Evolutionary conservation across 2,113 vertebrate genomes (phyloP).

Genomic region (Cromileptes altivelis): DNA sequence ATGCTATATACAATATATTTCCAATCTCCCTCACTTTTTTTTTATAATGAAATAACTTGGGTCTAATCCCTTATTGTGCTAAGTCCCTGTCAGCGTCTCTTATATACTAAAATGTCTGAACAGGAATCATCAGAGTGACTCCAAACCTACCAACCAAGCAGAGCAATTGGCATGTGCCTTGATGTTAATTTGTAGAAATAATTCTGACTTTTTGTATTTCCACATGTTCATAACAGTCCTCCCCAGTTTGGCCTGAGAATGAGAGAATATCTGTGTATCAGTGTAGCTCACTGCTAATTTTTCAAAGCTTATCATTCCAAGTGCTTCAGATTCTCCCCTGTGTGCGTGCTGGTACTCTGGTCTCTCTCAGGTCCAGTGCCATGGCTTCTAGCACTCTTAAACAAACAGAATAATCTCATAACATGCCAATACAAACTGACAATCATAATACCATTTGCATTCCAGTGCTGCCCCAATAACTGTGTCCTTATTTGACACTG

Average conservation of each 20-base stretch:
- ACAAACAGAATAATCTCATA: constrained; percentile 65
- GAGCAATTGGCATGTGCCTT: too few relatives aligned
- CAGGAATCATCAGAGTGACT: not conserved
- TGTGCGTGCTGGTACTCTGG: constrained; percentile 30
- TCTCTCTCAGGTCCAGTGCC: constrained; percentile 47
- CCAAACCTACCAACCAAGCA: not conserved
- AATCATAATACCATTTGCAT: constrained; percentile 44
- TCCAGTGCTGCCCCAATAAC: constrained; percentile 37
- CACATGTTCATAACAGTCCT: not conserved
- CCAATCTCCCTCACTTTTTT: too few relatives aligned
- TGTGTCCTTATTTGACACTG: constrained; percentile 30
- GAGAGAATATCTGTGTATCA: constrained; percentile 15
- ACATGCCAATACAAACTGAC: constrained; percentile 46
- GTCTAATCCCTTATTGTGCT: not conserved
- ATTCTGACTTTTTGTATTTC: not conserved
- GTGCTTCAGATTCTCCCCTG: constrained; percentile 13
- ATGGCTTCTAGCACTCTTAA: constrained; percentile 35
- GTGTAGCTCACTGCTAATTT: constrained; percentile 21
- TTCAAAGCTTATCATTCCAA: constrained; percentile 28
- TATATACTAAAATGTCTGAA: not conserved
- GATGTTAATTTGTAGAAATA: too few relatives aligned
- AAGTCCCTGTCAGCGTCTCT: not conserved
- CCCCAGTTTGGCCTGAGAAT: constrained; percentile 3
- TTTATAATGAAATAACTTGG: not conserved
- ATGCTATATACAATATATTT: not conserved